A percentile compares a stretch with the other conserved stretches of the same genome.
phyloP scores from a whole-genome alignment of 1,140 invertebrate genomes.

The Tenebrio molitor region DNA sequence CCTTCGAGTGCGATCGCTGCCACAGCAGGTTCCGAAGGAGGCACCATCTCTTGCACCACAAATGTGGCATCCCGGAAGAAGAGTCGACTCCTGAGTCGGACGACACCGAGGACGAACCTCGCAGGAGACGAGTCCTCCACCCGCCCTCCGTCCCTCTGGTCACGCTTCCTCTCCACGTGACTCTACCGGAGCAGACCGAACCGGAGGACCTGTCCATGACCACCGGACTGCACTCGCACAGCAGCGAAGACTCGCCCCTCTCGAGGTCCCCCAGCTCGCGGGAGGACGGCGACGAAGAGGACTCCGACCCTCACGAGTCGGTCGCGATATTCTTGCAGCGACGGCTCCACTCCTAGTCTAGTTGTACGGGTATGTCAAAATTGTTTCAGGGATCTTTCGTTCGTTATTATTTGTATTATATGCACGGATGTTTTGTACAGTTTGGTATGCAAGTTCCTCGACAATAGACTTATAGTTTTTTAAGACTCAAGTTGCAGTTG shows the following conservation, averaged over 20 bases:
- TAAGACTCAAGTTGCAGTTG: no score
- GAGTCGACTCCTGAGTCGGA: slow-evolving; percentile 55
- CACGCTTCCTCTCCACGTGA: slow-evolving; percentile 61
- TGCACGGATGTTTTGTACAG: slow-evolving; percentile 61
- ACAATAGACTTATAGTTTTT: slow-evolving; percentile 50
- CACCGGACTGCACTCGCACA: slow-evolving; percentile 63
- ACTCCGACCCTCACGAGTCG: slow-evolving; percentile 56
- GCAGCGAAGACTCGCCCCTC: slow-evolving; percentile 61
- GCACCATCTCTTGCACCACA: slow-evolving; percentile 89
- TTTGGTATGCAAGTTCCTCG: slow-evolving; percentile 66
- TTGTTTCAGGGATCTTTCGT: slow-evolving; percentile 50
- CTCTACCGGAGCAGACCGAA: slow-evolving; percentile 86
- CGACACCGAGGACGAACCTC: slow-evolving; percentile 63
- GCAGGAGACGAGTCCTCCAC: slow-evolving; percentile 66
- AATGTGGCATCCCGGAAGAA: slow-evolving; percentile 72
- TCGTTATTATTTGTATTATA: slow-evolving; percentile 47
- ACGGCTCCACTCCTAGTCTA: slow-evolving; percentile 57
- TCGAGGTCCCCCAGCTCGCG: slow-evolving; percentile 59
- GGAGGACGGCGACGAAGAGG: slow-evolving; percentile 59
- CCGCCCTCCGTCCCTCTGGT: slow-evolving; percentile 58
- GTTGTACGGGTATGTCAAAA: slow-evolving; percentile 52
- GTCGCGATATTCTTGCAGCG: slow-evolving; percentile 57
- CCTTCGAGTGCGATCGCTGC: slow-evolving; percentile 85
- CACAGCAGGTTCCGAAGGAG: slow-evolving; percentile 83
- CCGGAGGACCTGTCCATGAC: slow-evolving; percentile 87